Evolutionary conservation across 2,113 vertebrate species (phyloP), one percentile per base, ranked within the genome.

Genomic region (Theristicus caerulescens): DNA sequence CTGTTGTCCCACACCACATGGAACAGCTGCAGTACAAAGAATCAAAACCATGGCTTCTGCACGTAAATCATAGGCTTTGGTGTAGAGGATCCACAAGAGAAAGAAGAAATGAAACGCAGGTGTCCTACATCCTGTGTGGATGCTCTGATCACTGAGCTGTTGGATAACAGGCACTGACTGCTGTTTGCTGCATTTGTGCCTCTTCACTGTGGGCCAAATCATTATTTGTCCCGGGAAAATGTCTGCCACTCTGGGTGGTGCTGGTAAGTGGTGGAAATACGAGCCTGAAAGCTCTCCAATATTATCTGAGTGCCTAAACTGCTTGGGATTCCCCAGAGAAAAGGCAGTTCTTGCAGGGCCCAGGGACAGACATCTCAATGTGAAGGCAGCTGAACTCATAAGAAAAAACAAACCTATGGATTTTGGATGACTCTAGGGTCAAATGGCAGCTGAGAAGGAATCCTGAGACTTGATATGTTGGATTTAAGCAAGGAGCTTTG

Each of bases 341-440:
- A 20, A 57, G 16, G 7, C 36, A 54, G 44, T 32, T 62, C 49
- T 82, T 72, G 40, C 36, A 77, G 51, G 27, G 66, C 31, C 21
- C 49, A 72, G 17, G 42, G 57, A 84, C 31, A 81, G 10, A 7
- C 27, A 52, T 19, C 16, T 91, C 0, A 0, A 67, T 61, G 58
- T 54, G 42, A 76, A 94, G 42, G 84, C 61, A 79, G 77, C 38
- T 87, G 80, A 95, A 91, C 42, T 82, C 77, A 64, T 91, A 78
- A 93, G 81, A 59, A 91, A 82, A 91, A 91, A 76, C 66, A 93
- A 97, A 79, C 27, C 31, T 72, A 72, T 59, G 61, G 70, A 88
- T 90, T 93, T 88, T 49, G 55, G 62, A 82, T 92, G 49, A 65
- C 71, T 90, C 25, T 44, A 22, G 58, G 79, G 87, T 95, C 87